Conservation (phyloP, 2,888 invertebrate species). For the Troides helena region DNA sequence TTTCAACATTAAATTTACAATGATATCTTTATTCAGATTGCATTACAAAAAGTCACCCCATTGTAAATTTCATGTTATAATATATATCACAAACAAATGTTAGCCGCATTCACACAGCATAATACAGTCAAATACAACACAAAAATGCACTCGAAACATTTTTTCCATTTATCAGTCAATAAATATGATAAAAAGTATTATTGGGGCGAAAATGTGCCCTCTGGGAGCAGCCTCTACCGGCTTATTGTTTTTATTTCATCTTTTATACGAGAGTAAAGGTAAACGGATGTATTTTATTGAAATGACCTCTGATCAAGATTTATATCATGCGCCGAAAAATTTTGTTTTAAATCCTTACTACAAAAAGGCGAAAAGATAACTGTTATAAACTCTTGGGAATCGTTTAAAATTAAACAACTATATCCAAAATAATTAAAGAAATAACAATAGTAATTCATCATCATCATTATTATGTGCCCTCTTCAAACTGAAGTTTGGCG, state of each 20-base stretch:
- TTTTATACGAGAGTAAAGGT: constrained; percentile 57
- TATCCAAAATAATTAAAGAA: no score
- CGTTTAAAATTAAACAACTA: no score
- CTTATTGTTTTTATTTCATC: constrained; percentile 77
- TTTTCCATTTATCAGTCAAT: constrained; percentile 76
- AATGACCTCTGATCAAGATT: constrained; percentile 69
- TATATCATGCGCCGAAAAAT: constrained; percentile 42
- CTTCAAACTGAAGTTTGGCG: no score
- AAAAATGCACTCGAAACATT: constrained; percentile 69
- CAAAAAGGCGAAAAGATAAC: no score
- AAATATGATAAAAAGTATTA: constrained; percentile 80
- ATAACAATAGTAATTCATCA: no score
- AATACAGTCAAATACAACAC: constrained; percentile 52
- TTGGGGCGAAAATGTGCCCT: constrained; percentile 72
- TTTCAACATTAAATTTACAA: no score
- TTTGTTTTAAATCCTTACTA: background rate
- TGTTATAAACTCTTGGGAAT: no score
- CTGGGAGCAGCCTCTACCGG: constrained; percentile 52
- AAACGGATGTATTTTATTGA: constrained; percentile 66
- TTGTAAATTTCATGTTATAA: constrained; percentile 4
- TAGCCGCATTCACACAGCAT: constrained; percentile 14
- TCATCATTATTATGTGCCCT: no score
- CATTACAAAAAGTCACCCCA: background rate
- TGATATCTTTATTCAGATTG: no score
- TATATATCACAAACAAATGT: constrained; percentile 16